These are phyloP conservation scores for Drosophila merina DNA, from an alignment of 2,888 invertebrate species.

Conservation along the genomic window DNA sequence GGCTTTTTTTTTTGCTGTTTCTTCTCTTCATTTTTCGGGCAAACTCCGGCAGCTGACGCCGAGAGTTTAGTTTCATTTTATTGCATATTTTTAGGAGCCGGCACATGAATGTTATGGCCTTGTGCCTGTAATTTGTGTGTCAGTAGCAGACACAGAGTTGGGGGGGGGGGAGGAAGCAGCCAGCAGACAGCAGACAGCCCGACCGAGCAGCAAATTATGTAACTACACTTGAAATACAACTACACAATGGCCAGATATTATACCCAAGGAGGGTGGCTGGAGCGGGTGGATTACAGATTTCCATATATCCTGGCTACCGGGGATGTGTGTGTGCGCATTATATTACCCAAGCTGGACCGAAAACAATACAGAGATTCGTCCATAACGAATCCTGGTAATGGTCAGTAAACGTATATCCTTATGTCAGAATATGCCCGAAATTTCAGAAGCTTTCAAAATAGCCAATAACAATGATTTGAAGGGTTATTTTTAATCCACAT, in stretches of 20 bases:
- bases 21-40: neutral
- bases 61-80: constrained; percentile 59
- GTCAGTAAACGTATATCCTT: neutral
- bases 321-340: constrained; percentile 55
- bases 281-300: neutral
- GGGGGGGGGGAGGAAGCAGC: neutral
- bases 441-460: neutral
- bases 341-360: constrained; percentile 35
- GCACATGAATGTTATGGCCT: constrained; percentile 68
- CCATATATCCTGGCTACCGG: neutral
- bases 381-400: constrained; percentile 4
- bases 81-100: constrained; percentile 53
- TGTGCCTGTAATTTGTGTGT: constrained; percentile 70
- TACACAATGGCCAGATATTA: constrained; percentile 64
- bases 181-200: constrained; percentile 2
- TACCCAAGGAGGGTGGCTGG: constrained; percentile 9
- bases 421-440: neutral
- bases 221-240: constrained; percentile 66
- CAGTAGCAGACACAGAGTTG: constrained; percentile 40
- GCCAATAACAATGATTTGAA: neutral
- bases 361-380: neutral
- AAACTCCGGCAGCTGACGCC: constrained; percentile 36
- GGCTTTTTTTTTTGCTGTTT: neutral
- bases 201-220: constrained; percentile 69
- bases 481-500: neutral